Base-by-base conservation (phyloP, 2,888 invertebrate genomes). In the Eupithecia subfuscata region DNA sequence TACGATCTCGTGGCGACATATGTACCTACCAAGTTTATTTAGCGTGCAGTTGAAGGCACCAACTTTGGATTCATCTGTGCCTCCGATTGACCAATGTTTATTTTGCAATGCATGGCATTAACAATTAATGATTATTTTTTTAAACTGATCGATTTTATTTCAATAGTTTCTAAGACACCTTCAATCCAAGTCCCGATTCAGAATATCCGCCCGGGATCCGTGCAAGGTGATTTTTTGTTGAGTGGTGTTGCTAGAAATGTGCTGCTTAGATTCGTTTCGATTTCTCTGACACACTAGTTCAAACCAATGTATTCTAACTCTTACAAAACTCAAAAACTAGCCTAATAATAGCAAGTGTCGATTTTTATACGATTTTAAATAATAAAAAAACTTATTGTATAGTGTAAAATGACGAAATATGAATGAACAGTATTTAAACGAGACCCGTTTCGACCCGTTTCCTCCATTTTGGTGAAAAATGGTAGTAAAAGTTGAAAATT, bases 41-140 rank as follows among this genome's bases (percentile, higher is more conserved):
- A 40, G 40, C 9, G 0, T 40, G 40, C 9, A 18, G 45, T 18
- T 6, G 5, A 1, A 18, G 14, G 14, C 45, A 45, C 45, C 18
- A 16, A 16, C 45, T n/a, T 52, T 52, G n/a, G n/a, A 4, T 18
- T 52, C 18, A 18, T 48, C 16, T 48, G 7, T 18, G 18, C 18
- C 18, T 18, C 18, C 18, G 7, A 7, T 48, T 48, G 18, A 18
- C 63, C 14, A 30, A 64, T 34, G 6, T 37, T 45, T 45, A 7
- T 30, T 64, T 65, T 65, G 37, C 37, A 65, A 85, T 60, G 48
- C 70, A 71, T 71, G 22, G 37, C 69, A 80, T 71, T 71, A 37
- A 56, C 3, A 43, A n/a, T n/a, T n/a, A n/a, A n/a, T 76, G 75
- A 40, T 65, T 18, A 40, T 74, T 75, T 25, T 56, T 22, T 25